Conservation (phyloP, 2,797 vertebrate species). For the Sebastes goodei region DNA sequence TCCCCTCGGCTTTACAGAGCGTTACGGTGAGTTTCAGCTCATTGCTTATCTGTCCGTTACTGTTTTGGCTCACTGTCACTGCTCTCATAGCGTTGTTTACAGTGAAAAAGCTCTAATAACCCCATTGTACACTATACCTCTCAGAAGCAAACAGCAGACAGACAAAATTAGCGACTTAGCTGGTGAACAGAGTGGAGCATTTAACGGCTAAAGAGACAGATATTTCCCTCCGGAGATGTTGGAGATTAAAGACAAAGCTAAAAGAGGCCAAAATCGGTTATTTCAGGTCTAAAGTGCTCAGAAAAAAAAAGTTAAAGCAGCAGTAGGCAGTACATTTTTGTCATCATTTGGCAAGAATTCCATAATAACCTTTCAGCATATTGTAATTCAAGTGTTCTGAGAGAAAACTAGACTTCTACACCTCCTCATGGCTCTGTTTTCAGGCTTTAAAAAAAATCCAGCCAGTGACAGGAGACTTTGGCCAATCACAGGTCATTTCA, state of each 20-base stretch:
- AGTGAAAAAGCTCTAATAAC: neutral
- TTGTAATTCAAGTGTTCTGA: too few species aligned
- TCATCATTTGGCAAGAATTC: too few species aligned
- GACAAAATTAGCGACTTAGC: neutral
- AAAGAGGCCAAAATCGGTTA: neutral
- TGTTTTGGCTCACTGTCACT: neutral
- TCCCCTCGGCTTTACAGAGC: too few species aligned
- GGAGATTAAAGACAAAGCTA: neutral
- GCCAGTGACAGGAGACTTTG: too few species aligned
- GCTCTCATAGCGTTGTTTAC: neutral
- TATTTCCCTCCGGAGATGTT: neutral
- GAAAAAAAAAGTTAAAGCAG: neutral
- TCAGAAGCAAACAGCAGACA: neutral
- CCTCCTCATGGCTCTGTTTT: too few species aligned
- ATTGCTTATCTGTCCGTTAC: neutral
- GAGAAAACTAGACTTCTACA: fast-evolving
- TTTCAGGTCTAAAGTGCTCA: neutral
- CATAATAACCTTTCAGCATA: too few species aligned
- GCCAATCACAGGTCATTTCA: too few species aligned
- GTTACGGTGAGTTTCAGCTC: too few species aligned
- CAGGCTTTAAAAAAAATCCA: too few species aligned
- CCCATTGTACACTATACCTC: neutral
- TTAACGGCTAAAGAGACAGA: neutral
- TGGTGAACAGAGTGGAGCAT: neutral
- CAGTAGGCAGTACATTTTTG: too few species aligned